phyloP scores from a whole-genome alignment of 2,888 invertebrate species.

The Nemurella pictetii region DNA sequence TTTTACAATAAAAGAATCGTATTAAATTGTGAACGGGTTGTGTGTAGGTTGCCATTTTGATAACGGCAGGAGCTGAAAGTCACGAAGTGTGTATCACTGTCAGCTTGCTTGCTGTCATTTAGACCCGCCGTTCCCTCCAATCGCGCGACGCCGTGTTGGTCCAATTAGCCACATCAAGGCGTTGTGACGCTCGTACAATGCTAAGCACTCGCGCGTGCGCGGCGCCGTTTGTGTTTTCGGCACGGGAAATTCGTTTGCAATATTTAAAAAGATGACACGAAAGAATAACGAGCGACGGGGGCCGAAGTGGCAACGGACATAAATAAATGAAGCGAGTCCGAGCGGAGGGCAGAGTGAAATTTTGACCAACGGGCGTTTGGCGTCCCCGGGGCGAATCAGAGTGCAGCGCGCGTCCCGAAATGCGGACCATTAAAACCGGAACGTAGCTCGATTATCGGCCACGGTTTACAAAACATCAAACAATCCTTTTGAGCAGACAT shows the following conservation, averaged over 20 bases:
- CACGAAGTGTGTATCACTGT: not conserved
- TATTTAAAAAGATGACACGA: conserved; percentile 22
- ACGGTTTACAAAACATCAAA: not conserved
- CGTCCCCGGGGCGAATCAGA: conserved; percentile 1
- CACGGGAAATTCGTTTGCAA: conserved; percentile 21
- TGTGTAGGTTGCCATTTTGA: not conserved
- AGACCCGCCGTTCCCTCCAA: not conserved
- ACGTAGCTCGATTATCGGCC: not conserved
- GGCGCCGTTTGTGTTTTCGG: conserved; percentile 22
- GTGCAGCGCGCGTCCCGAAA: not conserved
- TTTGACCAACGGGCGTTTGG: conserved; percentile 13
- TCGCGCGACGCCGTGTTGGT: not conserved
- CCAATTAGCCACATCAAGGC: not conserved
- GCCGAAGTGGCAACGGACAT: conserved; percentile 12
- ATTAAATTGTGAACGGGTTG: not conserved
- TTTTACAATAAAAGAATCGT: not conserved
- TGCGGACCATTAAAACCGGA: not conserved
- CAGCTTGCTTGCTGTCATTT: not conserved
- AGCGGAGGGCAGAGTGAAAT: conserved; percentile 31
- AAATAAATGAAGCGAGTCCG: conserved; percentile 32
- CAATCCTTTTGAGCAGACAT: not conserved
- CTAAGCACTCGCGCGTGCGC: not conserved
- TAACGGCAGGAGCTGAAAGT: not conserved
- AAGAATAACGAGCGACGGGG: conserved; percentile 23
- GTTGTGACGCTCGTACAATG: no score